Evolutionary conservation across 2,113 vertebrate species (phyloP).

Genomic region (Sander lucioperca): DNA sequence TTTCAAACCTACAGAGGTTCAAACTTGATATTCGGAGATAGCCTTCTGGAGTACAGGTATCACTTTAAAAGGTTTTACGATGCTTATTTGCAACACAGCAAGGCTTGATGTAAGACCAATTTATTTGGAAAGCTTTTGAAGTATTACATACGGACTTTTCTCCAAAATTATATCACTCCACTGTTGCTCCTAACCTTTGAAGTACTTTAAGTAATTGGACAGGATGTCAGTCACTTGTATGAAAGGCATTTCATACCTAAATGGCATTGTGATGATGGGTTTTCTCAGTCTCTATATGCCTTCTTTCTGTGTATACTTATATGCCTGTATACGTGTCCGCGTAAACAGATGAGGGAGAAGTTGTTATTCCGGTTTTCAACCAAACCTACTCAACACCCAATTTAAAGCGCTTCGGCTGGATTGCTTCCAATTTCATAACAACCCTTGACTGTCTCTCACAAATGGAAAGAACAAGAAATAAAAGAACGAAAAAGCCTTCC

Average conservation of each 20-base stretch:
- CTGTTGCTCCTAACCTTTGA: slow-evolving; percentile 21
- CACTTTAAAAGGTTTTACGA: neutral
- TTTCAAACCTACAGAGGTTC: neutral
- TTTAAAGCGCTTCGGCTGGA: slow-evolving; percentile 27
- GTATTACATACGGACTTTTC: neutral
- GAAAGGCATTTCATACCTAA: slow-evolving; percentile 40
- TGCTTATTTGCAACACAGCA: neutral
- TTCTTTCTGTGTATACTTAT: neutral
- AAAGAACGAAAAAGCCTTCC: slow-evolving; percentile 28
- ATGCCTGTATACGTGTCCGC: neutral
- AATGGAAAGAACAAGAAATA: slow-evolving; percentile 48
- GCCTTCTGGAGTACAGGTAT: neutral
- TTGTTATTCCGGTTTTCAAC: slow-evolving; percentile 27
- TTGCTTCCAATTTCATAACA: slow-evolving; percentile 50
- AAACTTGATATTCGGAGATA: neutral
- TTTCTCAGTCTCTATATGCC: neutral
- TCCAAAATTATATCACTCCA: slow-evolving; percentile 3
- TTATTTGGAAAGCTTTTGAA: slow-evolving; percentile 24
- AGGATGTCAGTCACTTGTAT: slow-evolving; percentile 22
- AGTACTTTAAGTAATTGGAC: slow-evolving; percentile 16
- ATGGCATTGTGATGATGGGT: slow-evolving; percentile 25
- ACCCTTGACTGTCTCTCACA: slow-evolving; percentile 20
- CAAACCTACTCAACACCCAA: slow-evolving; percentile 19
- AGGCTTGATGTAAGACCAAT: slow-evolving; percentile 6
- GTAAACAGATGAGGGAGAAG: slow-evolving; percentile 24